Evolutionary conservation across 1,140 invertebrate species (phyloP).

Genomic region (Solen grandis): DNA sequence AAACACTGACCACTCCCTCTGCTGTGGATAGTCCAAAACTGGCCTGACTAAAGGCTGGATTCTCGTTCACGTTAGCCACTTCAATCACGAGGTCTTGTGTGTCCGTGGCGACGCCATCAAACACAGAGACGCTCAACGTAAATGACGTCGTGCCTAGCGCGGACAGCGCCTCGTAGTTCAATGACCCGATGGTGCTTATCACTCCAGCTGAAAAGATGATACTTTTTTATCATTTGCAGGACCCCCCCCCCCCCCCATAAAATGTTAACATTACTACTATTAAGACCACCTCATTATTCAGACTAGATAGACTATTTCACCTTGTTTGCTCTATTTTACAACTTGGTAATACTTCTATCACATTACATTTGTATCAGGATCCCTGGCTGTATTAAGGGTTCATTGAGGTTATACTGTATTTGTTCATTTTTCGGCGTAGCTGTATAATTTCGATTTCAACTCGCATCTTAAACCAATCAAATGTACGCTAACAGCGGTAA

Average conservation of each 20-base stretch:
- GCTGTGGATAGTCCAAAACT: conserved; percentile 12
- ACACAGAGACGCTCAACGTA: conserved; percentile 13
- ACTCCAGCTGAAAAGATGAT: neutral
- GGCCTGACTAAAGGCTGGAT: conserved; percentile 3
- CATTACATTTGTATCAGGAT: no score
- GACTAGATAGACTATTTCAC: no score
- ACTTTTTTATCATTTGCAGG: neutral
- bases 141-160: conserved; percentile 20
- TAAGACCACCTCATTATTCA: neutral
- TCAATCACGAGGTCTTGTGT: conserved; percentile 9
- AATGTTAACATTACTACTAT: neutral
- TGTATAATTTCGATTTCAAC: no score
- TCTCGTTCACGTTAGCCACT: conserved; percentile 29
- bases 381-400: no score
- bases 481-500: no score
- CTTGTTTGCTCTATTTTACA: no score
- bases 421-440: no score
- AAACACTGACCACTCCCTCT: conserved; percentile 12
- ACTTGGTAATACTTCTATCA: no score
- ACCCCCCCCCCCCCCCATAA: neutral
- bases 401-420: no score
- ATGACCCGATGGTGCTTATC: conserved; percentile 6
- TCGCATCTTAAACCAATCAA: no score
- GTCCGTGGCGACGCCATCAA: conserved; percentile 22
- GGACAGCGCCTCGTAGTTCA: conserved; percentile 20